Base-by-base conservation (phyloP, 2,888 invertebrate species). In the Phaedon cochleariae region DNA sequence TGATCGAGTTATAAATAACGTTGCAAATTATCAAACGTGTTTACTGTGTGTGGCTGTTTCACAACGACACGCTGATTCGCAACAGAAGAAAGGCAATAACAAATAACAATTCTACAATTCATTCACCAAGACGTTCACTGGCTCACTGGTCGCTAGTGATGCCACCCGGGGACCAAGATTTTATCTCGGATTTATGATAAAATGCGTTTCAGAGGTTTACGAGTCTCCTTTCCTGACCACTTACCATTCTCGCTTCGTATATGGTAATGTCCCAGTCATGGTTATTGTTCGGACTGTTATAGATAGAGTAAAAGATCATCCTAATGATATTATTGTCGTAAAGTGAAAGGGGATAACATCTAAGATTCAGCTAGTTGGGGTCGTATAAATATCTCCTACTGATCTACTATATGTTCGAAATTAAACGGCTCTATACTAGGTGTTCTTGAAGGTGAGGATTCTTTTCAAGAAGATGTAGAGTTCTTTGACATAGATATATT, bases 121-220 rank as follows among this genome's bases (percentile, higher is more conserved):
- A 65, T 65, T 58, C 58, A 52, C 51, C 41, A 34, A 61, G 65
- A 62, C 9, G 12, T 34, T 10, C 12, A 12, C 34, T 34, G 34
- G 6, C 34, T 10, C 34, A 2, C 34, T 34, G 34, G 48, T 58
- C 46, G 41, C 57, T 17, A 57, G 22, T 26, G n/a, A 41, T 41
- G 77, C 80, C 80, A 79, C 80, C 79, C 74, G 77, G 76, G 76
- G 79, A 76, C 77, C 74, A 71, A 75, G 81, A 81, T 81, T 73
- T 76, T 81, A 81, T 81, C 80, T 80, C 63, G 62, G 69, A 71
- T 15, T 41, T 73, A 71, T 70, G 76, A 77, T 75, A 76, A 77
- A 79, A 77, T 77, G 76, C 78, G 80, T 80, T 80, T 80, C 73
- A 75, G 77, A 76, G 79, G 77, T 80, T 81, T 80, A 81, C 79